Percentiles rank a stretch among this genome's conserved stretches.
These are phyloP conservation scores for Plectropomus leopardus DNA, from an alignment of 2,113 vertebrate genomes.

Conservation along the genomic window DNA sequence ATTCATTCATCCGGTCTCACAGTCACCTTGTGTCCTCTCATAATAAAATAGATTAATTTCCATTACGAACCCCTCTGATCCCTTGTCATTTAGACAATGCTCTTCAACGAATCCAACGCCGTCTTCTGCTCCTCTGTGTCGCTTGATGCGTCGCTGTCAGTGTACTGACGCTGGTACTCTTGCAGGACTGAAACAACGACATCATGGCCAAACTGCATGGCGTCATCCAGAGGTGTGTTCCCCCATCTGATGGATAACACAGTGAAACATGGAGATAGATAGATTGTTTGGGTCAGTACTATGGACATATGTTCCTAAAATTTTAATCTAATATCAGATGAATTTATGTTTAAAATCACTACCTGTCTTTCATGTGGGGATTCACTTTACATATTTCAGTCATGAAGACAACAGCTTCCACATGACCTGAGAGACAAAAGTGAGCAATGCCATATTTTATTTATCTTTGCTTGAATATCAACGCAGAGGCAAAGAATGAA, in stretches of 20 bases:
- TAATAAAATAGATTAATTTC: background rate
- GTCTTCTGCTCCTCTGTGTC: slow-evolving; percentile 81
- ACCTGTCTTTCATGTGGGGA: slow-evolving; percentile 90
- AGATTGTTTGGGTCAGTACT: background rate
- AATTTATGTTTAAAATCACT: background rate
- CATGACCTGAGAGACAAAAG: slow-evolving; percentile 82
- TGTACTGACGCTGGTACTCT: slow-evolving; percentile 85
- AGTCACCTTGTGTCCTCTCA: slow-evolving; percentile 15
- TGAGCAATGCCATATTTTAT: background rate
- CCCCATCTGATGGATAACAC: slow-evolving; percentile 86
- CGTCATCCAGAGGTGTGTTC: slow-evolving; percentile 90
- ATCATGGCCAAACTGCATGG: slow-evolving; percentile 87
- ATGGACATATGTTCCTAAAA: background rate
- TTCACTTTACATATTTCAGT: slow-evolving; percentile 90
- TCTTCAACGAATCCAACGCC: slow-evolving; percentile 80
- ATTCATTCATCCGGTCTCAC: slow-evolving; percentile 27
- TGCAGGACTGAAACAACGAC: slow-evolving; percentile 85
- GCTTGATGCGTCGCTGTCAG: slow-evolving; percentile 20
- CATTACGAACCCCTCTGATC: slow-evolving; percentile 6
- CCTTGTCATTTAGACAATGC: slow-evolving; percentile 79
- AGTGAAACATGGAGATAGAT: slow-evolving; percentile 9
- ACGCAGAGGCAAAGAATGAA: slow-evolving; percentile 12
- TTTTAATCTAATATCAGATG: slow-evolving; percentile 3
- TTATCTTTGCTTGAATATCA: slow-evolving; percentile 10
- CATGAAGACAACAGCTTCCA: slow-evolving; percentile 88